Percentiles rank a stretch among this genome's conserved stretches.
These are phyloP conservation scores for Anarhynchus alexandrinus DNA, from an alignment of 2,113 vertebrate species.

Conservation along the genomic window DNA sequence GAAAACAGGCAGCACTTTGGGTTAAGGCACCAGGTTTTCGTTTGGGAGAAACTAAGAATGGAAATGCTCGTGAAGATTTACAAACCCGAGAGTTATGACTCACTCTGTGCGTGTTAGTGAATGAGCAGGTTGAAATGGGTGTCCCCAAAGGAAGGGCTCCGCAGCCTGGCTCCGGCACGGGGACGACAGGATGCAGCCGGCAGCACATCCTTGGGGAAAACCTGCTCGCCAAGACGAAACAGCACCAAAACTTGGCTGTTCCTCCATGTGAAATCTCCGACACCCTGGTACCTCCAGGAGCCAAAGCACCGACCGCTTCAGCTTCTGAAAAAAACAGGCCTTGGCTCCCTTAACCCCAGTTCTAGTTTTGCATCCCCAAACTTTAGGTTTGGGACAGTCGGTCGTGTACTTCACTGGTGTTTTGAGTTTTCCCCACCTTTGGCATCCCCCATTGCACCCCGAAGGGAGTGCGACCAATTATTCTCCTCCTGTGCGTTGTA, in stretches of 20 bases:
- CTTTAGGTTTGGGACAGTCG: fast-evolving
- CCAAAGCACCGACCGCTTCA: not conserved
- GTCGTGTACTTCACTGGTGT: fast-evolving
- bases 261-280: fast-evolving
- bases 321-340: not conserved
- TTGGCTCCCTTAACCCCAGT: not conserved
- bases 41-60: not conserved
- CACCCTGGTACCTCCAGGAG: not conserved
- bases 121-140: not conserved
- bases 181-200: not conserved
- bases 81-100: not conserved
- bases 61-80: not conserved
- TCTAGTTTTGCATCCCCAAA: not conserved
- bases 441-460: not conserved
- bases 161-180: not conserved
- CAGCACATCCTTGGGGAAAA: not conserved
- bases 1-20: not conserved
- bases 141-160: not conserved
- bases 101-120: not conserved
- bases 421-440: not conserved
- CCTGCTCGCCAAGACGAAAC: not conserved
- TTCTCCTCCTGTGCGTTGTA: fast-evolving
- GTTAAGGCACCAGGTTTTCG: not conserved
- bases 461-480: fast-evolving
- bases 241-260: not conserved